These are phyloP conservation scores for Notamacropus eugenii DNA, from an alignment of 2,797 vertebrate species.

Conservation along the genomic window DNA sequence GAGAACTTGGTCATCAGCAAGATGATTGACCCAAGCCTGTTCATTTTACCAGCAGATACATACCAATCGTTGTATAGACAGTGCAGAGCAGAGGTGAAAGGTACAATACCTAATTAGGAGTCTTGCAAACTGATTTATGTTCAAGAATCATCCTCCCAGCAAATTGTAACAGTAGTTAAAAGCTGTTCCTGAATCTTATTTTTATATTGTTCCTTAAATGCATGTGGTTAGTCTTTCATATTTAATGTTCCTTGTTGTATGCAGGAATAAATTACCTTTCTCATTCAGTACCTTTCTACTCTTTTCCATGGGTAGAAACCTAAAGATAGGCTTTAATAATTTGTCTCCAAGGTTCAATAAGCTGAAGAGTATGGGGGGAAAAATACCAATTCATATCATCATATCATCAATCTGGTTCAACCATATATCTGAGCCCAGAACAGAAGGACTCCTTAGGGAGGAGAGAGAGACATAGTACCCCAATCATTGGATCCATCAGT, in stretches of 20 bases:
- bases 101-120: background rate
- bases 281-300: background rate
- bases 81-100: background rate
- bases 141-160: background rate
- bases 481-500: too few species aligned
- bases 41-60: background rate
- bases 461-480: too few species aligned
- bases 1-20: background rate
- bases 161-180: background rate
- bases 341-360: background rate
- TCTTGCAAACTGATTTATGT: background rate
- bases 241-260: background rate
- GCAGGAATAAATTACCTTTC: background rate
- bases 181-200: background rate
- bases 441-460: too few species aligned
- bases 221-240: background rate
- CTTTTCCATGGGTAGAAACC: background rate
- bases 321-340: background rate
- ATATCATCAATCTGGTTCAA: background rate
- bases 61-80: background rate
- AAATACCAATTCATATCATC: background rate
- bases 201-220: background rate
- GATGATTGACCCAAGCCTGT: background rate
- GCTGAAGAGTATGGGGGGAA: background rate
- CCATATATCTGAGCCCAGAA: too few species aligned